Percentiles rank a stretch among this genome's conserved stretches.
phyloP scores from a whole-genome alignment of 92 coral and sea anemone genomes.

The Ricordea florida region DNA sequence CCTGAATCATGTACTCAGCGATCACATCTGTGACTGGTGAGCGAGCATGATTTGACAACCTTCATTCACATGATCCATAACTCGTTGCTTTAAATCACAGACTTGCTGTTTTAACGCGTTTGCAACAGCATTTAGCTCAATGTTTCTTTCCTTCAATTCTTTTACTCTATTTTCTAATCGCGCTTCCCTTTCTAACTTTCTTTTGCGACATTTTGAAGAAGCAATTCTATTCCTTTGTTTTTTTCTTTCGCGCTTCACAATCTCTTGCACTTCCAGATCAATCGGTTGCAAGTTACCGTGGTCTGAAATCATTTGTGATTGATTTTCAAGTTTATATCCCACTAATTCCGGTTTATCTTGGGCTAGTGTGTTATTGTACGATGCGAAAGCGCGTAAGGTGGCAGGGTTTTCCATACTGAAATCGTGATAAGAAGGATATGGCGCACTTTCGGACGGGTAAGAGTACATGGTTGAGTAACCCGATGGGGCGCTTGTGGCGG shows the following conservation, averaged over 20 bases:
- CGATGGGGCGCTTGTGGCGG: constrained; percentile 47
- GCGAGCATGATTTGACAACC: constrained; percentile 98
- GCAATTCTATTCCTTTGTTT: constrained; percentile 98
- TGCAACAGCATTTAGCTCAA: constrained; percentile 93
- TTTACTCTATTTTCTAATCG: constrained; percentile 87
- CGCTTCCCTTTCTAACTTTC: constrained; percentile 97
- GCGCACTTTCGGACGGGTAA: constrained; percentile 71
- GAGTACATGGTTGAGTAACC: constrained; percentile 70
- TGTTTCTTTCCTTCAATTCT: constrained; percentile 88
- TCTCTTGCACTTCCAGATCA: constrained; percentile 97
- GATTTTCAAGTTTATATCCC: constrained; percentile 77
- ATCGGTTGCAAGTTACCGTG: constrained; percentile 83
- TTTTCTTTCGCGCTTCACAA: constrained; percentile 96
- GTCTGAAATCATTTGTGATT: constrained; percentile 77
- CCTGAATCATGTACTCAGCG: constrained; percentile 19
- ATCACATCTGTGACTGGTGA: constrained; percentile 85
- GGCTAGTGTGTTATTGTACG: constrained; percentile 75
- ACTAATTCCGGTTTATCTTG: constrained; percentile 83
- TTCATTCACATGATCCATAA: constrained; percentile 99
- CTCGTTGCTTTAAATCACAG: constrained; percentile 94
- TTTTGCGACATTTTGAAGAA: constrained; percentile 96
- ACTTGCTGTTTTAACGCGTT: constrained; percentile 98
- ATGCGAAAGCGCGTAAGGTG: constrained; percentile 81
- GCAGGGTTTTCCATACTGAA: constrained; percentile 63
- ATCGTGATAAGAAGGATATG: constrained; percentile 77